A percentile compares a stretch with the other conserved stretches of the same genome.
phyloP scores from a whole-genome alignment of 2,113 vertebrate species.

The Ploceus nigricollis region DNA sequence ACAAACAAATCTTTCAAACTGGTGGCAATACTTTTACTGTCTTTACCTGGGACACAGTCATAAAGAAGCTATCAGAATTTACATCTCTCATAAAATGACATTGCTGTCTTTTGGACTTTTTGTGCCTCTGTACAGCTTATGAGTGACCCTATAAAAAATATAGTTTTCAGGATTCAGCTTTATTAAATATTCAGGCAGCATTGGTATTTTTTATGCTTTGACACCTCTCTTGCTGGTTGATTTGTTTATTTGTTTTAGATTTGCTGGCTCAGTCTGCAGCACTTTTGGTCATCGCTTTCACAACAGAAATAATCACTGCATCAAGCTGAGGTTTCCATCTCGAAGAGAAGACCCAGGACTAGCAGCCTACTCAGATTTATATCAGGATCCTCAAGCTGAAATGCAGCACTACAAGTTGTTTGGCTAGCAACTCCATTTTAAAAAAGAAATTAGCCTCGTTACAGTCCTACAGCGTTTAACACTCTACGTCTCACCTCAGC shows the following conservation, averaged over 20 bases:
- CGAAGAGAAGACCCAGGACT: background rate
- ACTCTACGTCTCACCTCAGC: constrained; percentile 27
- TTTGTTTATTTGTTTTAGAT: background rate
- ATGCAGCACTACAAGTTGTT: background rate
- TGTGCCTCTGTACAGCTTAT: background rate
- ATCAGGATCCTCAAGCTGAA: constrained; percentile 1
- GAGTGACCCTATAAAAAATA: background rate
- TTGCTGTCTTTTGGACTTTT: background rate
- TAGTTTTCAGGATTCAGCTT: background rate
- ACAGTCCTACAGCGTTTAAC: background rate
- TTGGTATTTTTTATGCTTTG: background rate
- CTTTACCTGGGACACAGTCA: background rate
- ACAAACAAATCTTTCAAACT: background rate
- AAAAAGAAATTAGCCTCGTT: constrained; percentile 51
- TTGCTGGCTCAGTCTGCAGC: background rate
- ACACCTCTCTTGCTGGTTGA: background rate
- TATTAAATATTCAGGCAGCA: background rate
- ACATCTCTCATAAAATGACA: background rate
- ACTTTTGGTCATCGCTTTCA: background rate
- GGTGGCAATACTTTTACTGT: background rate
- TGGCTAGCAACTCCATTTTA: background rate
- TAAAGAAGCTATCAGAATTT: background rate
- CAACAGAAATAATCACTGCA: background rate
- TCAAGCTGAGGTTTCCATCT: constrained; percentile 19
- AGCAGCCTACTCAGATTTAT: background rate